These are phyloP conservation scores for Pungitius pungitius DNA, from an alignment of 2,113 vertebrate species.

Conservation along the genomic window DNA sequence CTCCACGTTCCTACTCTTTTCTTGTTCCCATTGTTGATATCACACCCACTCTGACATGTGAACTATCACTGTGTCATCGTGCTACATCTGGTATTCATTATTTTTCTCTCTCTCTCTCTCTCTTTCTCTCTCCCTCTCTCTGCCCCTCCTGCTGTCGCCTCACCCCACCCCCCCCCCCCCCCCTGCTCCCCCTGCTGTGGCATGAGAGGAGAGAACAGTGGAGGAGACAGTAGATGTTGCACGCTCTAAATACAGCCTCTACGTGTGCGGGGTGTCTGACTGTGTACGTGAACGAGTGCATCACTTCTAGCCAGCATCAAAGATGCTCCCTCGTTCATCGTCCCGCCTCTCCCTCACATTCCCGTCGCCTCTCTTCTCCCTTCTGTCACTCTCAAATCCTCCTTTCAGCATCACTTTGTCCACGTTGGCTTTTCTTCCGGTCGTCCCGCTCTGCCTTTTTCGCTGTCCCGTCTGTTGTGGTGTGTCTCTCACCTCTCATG, in stretches of 20 bases:
- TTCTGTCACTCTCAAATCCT: slow-evolving; percentile 61
- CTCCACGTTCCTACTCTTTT: slow-evolving; percentile 24
- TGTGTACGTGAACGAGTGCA: slow-evolving; percentile 36
- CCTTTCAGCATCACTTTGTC: slow-evolving; percentile 71
- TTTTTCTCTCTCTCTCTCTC: slow-evolving; percentile 27
- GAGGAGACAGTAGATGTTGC: slow-evolving; percentile 81
- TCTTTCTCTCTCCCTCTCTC: slow-evolving; percentile 25
- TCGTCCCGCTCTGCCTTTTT: slow-evolving; percentile 45
- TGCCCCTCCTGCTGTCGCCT: slow-evolving; percentile 19
- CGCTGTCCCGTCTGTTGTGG: slow-evolving; percentile 61
- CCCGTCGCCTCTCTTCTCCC: slow-evolving; percentile 26
- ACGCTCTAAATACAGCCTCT: slow-evolving; percentile 82
- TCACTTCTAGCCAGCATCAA: slow-evolving; percentile 71
- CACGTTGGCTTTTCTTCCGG: slow-evolving; percentile 48
- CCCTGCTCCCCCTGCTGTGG: slow-evolving; percentile 48
- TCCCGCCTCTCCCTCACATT: slow-evolving; percentile 39
- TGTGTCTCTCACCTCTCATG: slow-evolving; percentile 69
- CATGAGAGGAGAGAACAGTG: slow-evolving; percentile 64
- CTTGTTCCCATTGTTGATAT: slow-evolving; percentile 49
- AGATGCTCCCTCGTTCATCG: slow-evolving; percentile 62
- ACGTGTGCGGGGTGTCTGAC: slow-evolving; percentile 64
- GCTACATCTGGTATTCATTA: slow-evolving; percentile 57
- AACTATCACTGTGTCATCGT: slow-evolving; percentile 65
- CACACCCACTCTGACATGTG: slow-evolving; percentile 53
- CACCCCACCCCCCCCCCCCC: slow-evolving; percentile 1